Base-by-base conservation (phyloP, 1,140 invertebrate species). In the Helicoverpa zea region DNA sequence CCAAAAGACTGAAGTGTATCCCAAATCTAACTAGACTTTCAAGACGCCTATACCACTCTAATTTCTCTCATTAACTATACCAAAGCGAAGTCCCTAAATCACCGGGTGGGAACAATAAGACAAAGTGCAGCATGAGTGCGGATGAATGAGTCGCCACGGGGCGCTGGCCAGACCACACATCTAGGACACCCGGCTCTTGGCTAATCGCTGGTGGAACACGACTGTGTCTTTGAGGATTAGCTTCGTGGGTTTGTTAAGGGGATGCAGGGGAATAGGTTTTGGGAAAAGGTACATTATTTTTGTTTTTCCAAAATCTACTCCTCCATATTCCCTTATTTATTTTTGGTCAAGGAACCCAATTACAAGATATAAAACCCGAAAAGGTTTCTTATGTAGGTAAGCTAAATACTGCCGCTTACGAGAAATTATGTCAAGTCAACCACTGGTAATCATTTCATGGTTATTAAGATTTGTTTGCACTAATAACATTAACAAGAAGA, bases 61-160 rank as follows among this genome's bases (percentile, higher is more conserved):
- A 29, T 29, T 59, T 7, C 58, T 12, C 56, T 9, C 58, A 58
- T 11, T 9, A 23, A 58, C 10, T 49, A 66, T 11, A 18, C 13
- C 43, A 76, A 29, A 63, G 18, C 13, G n/a, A 52, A 35, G 12
- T 76, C 14, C 49, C 35, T 76, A 76, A 29, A 63, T 29, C 56
- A 9, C 56, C 47, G 73, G 73, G 75, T 78, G 59, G 75, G 61
- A 54, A 5, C 14, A 5, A 14, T 54, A 66, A 66, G 79, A 81
- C 68, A n/a, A 75, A 81, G 72, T 75, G 51, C 59, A 30, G 43
- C 35, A 23, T 72, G 76, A 63, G 64, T 61, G 47, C n/a, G 74
- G 68, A 86, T 80, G 81, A 83, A 86, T 84, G 83, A 56, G 64
- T 68, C 83, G 85, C 85, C 85, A 84, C 79, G 81, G 85, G 85